Evolutionary conservation across 2,888 invertebrate genomes (phyloP), one percentile per base, ranked within the genome.

Genomic region (Eupithecia subumbrata): DNA sequence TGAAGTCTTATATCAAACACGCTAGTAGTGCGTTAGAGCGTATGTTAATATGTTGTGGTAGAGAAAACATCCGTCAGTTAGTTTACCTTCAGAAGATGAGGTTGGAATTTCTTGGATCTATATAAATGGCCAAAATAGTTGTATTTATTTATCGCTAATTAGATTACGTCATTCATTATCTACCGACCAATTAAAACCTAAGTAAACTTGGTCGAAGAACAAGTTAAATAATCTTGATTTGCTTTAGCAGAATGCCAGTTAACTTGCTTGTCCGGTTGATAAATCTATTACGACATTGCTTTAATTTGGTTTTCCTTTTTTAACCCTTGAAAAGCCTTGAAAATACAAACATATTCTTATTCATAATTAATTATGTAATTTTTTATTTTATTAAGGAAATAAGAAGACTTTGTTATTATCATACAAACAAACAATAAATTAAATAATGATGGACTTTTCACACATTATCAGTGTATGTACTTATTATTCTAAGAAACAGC

Each of bases 191-290:
- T 22, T 56, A 56, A 8, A 22, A 56, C 56, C 56, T 56, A 56
- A 22, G 22, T 56, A n/a, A 56, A 56, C 56, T 22, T 22, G 56
- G 22, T n/a, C n/a, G 52, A 52, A 9, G 52, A 52, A n/a, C 52
- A 52, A 52, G 52, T 52, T 52, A 56, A 56, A 56, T 22, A 56
- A 56, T 56, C 56, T 22, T 56, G 22, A 56, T 56, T 56, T 56
- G 22, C n/a, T 56, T 48, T 48, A 48, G 48, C 48, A 22, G 52
- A 22, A 56, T 22, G 11, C 11, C 0, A 22, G 22, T 56, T 11
- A 56, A 22, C 56, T 8, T 56, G 56, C 56, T 56, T n/a, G 56
- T 52, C 52, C 18, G n/a, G 52, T 3, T 52, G 18, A 52, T n/a
- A 52, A n/a, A 52, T 12, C 22, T 22, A 56, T 56, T 22, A 56